These are phyloP conservation scores for Celastrina argiolus DNA, from an alignment of 2,888 invertebrate genomes.

Conservation along the genomic window DNA sequence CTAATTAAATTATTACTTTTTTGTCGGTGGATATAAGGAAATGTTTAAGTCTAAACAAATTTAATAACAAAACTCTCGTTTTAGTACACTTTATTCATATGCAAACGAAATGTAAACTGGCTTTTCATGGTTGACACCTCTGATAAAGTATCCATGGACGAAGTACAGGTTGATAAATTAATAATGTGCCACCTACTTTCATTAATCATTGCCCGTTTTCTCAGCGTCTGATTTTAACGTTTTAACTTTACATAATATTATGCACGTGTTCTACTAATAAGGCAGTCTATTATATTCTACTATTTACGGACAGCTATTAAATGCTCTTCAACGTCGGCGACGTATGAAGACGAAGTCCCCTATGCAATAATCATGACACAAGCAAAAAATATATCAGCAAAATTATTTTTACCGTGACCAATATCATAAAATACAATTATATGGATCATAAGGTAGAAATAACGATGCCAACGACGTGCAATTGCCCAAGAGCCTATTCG, in stretches of 20 bases:
- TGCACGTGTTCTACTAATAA: background rate
- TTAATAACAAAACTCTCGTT: background rate
- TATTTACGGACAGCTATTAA: background rate
- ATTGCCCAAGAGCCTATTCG: slow-evolving; percentile 12
- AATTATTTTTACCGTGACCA: slow-evolving; percentile 8
- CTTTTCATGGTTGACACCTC: background rate
- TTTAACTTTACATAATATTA: background rate
- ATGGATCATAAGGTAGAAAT: slow-evolving; percentile 20
- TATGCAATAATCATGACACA: slow-evolving; percentile 4
- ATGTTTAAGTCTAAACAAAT: background rate
- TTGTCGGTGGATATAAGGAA: background rate
- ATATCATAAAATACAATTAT: slow-evolving; percentile 20
- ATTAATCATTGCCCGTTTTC: background rate
- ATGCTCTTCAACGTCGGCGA: background rate
- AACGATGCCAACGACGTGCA: slow-evolving; percentile 20
- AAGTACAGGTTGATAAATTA: background rate
- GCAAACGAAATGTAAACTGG: background rate
- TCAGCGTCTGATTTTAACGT: background rate
- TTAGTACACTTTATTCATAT: background rate
- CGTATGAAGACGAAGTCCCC: background rate
- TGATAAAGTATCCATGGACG: background rate
- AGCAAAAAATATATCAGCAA: slow-evolving; percentile 6
- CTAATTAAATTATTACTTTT: slow-evolving; percentile 11
- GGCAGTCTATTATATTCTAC: background rate
- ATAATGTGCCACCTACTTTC: background rate